These are phyloP conservation scores for Myotis pilosus DNA, from an alignment of 2,797 vertebrate genomes.

Conservation along the genomic window DNA sequence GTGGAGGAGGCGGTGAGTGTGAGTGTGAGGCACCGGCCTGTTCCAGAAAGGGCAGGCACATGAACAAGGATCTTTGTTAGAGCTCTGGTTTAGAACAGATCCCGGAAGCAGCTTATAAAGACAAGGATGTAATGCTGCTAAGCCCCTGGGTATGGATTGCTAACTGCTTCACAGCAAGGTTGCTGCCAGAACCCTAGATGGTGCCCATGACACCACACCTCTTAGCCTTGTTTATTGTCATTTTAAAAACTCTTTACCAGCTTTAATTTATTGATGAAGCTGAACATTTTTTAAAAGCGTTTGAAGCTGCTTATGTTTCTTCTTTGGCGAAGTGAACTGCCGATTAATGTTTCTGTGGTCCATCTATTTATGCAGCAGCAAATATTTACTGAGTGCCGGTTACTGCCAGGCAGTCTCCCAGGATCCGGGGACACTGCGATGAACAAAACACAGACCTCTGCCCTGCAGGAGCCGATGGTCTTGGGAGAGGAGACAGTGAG, in stretches of 20 bases:
- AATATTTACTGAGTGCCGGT: background rate
- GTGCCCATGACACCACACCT: no score
- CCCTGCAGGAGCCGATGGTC: background rate
- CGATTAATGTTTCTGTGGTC: background rate
- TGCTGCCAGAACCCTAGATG: background rate
- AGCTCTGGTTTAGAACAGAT: background rate
- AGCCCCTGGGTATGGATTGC: background rate
- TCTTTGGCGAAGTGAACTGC: background rate
- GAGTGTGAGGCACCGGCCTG: background rate
- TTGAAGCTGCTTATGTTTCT: background rate
- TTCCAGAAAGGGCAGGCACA: background rate
- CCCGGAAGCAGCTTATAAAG: background rate
- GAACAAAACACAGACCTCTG: background rate
- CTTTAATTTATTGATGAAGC: background rate
- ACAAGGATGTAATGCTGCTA: no score
- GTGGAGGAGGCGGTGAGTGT: background rate
- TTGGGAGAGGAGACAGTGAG: background rate
- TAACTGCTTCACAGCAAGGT: background rate
- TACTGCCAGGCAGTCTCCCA: background rate
- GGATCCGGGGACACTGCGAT: background rate
- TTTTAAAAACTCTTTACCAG: background rate
- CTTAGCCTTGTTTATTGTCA: fast-evolving
- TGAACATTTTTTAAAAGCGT: background rate
- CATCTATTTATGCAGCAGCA: background rate
- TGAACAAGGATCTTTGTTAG: background rate